Evolutionary conservation across 2,113 vertebrate species (phyloP).

Genomic region (Sula dactylatra): DNA sequence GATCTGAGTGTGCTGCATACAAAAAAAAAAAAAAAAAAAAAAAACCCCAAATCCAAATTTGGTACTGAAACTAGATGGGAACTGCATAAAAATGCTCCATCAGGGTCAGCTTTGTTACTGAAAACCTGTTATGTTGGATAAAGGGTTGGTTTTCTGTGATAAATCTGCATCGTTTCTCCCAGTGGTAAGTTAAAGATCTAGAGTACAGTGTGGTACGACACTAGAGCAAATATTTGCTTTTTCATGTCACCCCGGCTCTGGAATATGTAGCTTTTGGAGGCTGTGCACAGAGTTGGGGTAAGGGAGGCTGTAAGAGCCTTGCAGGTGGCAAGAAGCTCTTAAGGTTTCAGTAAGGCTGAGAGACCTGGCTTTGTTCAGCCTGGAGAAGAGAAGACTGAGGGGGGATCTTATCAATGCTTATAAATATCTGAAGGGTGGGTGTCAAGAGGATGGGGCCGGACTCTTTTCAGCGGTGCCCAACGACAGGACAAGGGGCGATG

Average conservation of each 20-base stretch:
- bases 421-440: too few relatives aligned
- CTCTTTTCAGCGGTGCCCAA: too few relatives aligned
- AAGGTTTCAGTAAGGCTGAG: not conserved
- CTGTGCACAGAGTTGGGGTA: not conserved
- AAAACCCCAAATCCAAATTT: too few relatives aligned
- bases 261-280: not conserved
- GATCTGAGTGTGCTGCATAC: accelerated
- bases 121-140: not conserved
- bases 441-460: too few relatives aligned
- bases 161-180: not conserved
- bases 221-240: not conserved
- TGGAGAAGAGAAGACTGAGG: too few relatives aligned
- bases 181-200: not conserved
- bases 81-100: not conserved
- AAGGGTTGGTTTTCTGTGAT: not conserved
- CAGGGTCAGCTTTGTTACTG: not conserved
- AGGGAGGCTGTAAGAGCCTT: not conserved
- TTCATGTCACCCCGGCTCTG: not conserved
- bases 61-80: not conserved
- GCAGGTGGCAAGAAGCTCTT: not conserved
- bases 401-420: too few relatives aligned
- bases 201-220: not conserved
- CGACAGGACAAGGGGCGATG: too few relatives aligned
- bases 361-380: too few relatives aligned
- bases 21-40: not conserved